Evolutionary conservation across 2,113 vertebrate species (phyloP).

Genomic region (Dasyurus viverrinus): DNA sequence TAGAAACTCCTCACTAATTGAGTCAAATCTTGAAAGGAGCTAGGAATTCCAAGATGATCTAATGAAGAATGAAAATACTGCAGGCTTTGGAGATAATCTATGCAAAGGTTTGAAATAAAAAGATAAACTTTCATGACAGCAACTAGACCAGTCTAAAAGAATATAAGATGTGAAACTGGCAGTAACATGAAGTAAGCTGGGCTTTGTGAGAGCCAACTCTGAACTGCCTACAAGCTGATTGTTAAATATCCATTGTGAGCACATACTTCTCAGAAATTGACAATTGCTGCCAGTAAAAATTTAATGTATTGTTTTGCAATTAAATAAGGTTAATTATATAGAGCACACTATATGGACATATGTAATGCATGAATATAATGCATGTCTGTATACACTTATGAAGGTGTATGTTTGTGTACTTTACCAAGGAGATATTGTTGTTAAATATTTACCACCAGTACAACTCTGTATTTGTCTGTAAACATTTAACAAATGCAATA

Average conservation of each 20-base stretch:
- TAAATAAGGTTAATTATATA: background rate
- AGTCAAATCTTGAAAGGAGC: background rate
- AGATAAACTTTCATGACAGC: background rate
- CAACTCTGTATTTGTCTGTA: background rate
- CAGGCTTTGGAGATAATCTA: background rate
- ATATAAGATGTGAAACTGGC: background rate
- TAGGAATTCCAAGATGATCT: background rate
- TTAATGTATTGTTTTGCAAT: background rate
- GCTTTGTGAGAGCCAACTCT: background rate
- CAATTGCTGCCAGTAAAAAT: background rate
- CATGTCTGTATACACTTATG: background rate
- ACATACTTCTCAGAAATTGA: background rate
- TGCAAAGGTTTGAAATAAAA: background rate
- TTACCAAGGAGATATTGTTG: background rate
- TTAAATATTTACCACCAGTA: background rate
- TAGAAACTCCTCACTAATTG: background rate
- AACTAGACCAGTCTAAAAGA: background rate
- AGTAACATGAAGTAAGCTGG: background rate
- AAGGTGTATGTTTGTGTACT: background rate
- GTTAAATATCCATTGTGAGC: background rate
- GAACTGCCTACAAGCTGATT: background rate
- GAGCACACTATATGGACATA: background rate
- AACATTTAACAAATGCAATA: background rate
- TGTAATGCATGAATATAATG: background rate
- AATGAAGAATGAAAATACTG: background rate